A percentile compares a stretch with the other conserved stretches of the same genome.
These are phyloP conservation scores for Limonius californicus DNA, from an alignment of 1,140 invertebrate species.

Conservation along the genomic window DNA sequence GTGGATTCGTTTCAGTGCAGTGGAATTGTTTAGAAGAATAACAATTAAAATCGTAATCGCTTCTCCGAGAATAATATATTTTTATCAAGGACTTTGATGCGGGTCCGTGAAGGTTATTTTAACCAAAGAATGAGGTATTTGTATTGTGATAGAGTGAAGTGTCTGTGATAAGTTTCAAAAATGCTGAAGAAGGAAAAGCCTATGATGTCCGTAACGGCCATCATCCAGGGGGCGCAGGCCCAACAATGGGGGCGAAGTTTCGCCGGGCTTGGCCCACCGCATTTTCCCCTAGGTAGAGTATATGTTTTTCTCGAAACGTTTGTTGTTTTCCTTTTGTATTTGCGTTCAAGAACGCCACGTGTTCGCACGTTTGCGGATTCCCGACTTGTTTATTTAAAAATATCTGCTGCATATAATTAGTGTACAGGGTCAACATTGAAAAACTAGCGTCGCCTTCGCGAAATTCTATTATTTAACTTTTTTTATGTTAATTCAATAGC, in stretches of 20 bases:
- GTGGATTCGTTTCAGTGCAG: neutral
- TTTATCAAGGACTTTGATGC: constrained; percentile 9
- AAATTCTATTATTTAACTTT: too few species aligned
- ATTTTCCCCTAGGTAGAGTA: constrained; percentile 43
- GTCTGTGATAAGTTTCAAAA: constrained; percentile 24
- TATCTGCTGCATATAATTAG: neutral
- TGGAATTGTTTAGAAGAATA: constrained; percentile 1
- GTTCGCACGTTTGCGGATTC: neutral
- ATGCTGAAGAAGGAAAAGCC: constrained; percentile 82
- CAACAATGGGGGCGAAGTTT: constrained; percentile 57
- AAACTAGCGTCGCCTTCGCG: neutral
- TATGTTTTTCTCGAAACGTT: neutral
- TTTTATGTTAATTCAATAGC: too few species aligned
- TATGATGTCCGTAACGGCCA: constrained; percentile 77
- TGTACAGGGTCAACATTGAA: neutral
- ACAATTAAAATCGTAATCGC: neutral
- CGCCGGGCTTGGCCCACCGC: constrained; percentile 35
- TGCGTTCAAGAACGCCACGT: neutral
- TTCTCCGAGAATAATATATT: constrained; percentile 1
- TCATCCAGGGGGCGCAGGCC: constrained; percentile 64
- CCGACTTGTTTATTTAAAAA: neutral
- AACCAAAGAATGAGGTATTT: constrained; percentile 17
- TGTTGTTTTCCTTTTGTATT: neutral
- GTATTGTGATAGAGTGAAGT: constrained; percentile 12
- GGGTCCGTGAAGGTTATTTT: constrained; percentile 1